A percentile compares a stretch with the other conserved stretches of the same genome.
phyloP scores from a whole-genome alignment of 1,140 invertebrate genomes.

The Drosophila tristis region DNA sequence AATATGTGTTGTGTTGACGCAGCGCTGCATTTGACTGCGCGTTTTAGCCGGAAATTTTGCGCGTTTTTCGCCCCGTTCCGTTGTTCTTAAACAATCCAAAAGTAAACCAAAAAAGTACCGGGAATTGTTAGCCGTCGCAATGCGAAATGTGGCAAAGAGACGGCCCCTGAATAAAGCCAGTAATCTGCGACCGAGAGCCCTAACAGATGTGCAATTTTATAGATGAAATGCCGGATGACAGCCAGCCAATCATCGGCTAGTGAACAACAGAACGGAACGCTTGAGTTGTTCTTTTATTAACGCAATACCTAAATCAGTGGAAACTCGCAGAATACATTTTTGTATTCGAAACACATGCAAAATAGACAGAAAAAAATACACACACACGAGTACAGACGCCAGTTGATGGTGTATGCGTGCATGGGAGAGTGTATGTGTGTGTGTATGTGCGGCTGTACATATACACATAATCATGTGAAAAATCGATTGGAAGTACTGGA shows the following conservation, averaged over 20 bases:
- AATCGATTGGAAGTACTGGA: slow-evolving; percentile 83
- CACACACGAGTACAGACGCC: slow-evolving; percentile 1
- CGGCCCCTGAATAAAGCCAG: too few relatives aligned
- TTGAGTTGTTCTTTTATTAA: slow-evolving; percentile 12
- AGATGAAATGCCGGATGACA: too few relatives aligned
- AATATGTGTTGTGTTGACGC: slow-evolving; percentile 37
- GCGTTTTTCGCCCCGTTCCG: slow-evolving; percentile 16
- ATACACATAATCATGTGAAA: slow-evolving; percentile 81
- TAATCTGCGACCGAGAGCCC: too few relatives aligned
- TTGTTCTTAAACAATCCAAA: not conserved
- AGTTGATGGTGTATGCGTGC: not conserved
- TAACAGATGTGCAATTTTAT: too few relatives aligned
- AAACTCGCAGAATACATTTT: too few relatives aligned
- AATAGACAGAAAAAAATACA: slow-evolving; percentile 45
- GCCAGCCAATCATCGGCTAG: too few relatives aligned
- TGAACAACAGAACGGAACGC: too few relatives aligned
- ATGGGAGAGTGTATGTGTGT: slow-evolving; percentile 15
- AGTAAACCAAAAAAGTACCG: not conserved
- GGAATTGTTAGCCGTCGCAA: not conserved
- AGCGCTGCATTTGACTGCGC: slow-evolving; percentile 30
- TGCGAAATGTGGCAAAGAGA: not conserved
- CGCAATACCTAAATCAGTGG: slow-evolving; percentile 5
- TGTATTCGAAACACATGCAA: slow-evolving; percentile 17
- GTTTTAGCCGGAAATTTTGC: slow-evolving; percentile 36
- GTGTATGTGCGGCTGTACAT: slow-evolving; percentile 37